A percentile compares a stretch with the other conserved stretches of the same genome.
phyloP scores from a whole-genome alignment of 2,888 invertebrate genomes.

The Nematopogon swammerdamellus region DNA sequence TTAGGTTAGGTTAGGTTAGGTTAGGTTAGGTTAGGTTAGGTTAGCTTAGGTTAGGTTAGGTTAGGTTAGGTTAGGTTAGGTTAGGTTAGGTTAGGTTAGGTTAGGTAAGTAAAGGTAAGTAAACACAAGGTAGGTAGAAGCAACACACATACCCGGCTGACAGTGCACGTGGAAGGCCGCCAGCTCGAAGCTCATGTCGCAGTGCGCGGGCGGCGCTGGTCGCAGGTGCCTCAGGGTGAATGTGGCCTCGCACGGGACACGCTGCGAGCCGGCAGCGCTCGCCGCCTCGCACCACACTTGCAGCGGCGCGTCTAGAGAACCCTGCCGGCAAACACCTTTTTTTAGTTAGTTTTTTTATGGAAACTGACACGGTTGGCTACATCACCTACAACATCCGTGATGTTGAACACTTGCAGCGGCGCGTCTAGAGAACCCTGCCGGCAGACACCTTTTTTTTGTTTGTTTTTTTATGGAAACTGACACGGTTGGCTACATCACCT shows the following conservation, averaged over 20 bases:
- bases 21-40: too few species aligned
- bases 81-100: too few species aligned
- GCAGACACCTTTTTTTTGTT: too few species aligned
- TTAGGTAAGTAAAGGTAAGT: not conserved
- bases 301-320: slow-evolving; percentile 17
- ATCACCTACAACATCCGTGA: not conserved
- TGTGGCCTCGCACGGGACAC: slow-evolving; percentile 29
- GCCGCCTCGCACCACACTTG: slow-evolving; percentile 38
- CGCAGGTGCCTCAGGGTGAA: slow-evolving; percentile 37
- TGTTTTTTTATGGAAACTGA: too few species aligned
- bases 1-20: too few species aligned
- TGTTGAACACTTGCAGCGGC: slow-evolving; percentile 26
- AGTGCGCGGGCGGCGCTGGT: slow-evolving; percentile 40
- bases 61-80: too few species aligned
- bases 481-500: too few species aligned
- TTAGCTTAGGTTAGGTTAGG: not conserved
- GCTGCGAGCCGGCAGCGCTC: slow-evolving; percentile 39
- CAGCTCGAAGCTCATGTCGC: slow-evolving; percentile 40
- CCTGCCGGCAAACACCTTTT: too few species aligned
- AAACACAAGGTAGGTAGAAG: not conserved
- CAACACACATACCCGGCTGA: slow-evolving; percentile 28
- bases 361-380: too few species aligned
- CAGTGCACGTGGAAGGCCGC: slow-evolving; percentile 46
- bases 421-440: slow-evolving; percentile 11
- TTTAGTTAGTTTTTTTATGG: not conserved